These are phyloP conservation scores for Motacilla tschutschensis DNA, from an alignment of 2,113 vertebrate species.

Conservation along the genomic window DNA sequence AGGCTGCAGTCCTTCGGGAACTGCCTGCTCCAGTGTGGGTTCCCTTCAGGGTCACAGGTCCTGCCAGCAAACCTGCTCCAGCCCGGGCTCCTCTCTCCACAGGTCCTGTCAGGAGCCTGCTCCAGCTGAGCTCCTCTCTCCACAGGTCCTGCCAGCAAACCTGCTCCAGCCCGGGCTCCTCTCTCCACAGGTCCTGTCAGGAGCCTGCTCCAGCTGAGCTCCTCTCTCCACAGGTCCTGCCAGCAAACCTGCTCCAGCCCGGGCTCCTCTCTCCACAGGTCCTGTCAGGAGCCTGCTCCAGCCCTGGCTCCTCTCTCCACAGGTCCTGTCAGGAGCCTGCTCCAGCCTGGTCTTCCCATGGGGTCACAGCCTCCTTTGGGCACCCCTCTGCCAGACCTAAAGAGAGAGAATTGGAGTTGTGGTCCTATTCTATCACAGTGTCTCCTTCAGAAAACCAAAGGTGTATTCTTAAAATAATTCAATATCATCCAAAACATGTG, in stretches of 20 bases:
- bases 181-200: not conserved
- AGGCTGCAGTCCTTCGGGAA: not conserved
- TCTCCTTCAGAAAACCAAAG: not conserved
- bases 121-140: not conserved
- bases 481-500: not conserved
- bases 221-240: not conserved
- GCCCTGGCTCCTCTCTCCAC: not conserved
- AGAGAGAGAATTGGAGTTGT: not conserved
- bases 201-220: not conserved
- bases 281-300: not conserved
- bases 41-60: accelerated
- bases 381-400: not conserved
- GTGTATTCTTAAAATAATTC: not conserved
- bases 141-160: not conserved
- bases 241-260: not conserved
- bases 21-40: not conserved
- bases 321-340: not conserved
- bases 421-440: not conserved
- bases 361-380: not conserved
- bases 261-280: not conserved
- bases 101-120: not conserved
- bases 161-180: not conserved
- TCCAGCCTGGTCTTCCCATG: not conserved
- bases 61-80: not conserved
- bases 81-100: not conserved